A percentile compares a stretch with the other conserved stretches of the same genome.
Evolutionary conservation across 1,140 invertebrate species (phyloP).

Genomic region (Drosophila nigromelanica): DNA sequence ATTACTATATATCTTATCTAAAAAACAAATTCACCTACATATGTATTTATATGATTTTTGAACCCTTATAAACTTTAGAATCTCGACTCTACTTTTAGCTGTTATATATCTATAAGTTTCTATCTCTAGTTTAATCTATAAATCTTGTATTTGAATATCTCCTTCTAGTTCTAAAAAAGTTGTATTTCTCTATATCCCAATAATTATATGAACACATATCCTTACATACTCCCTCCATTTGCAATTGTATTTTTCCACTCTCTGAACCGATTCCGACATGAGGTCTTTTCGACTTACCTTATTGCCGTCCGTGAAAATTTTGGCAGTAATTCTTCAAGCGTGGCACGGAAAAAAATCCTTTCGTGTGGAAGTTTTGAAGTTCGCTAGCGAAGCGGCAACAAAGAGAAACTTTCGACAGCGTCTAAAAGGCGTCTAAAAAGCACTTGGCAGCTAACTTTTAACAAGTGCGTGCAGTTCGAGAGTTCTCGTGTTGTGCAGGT

Average conservation of each 20-base stretch:
- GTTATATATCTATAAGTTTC: not conserved
- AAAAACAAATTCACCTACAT: too few relatives aligned
- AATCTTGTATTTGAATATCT: too few relatives aligned
- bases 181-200: not conserved
- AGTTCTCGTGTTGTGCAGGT: conserved; percentile 13
- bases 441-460: conserved; percentile 42
- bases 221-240: not conserved
- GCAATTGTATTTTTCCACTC: not conserved
- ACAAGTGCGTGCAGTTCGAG: conserved; percentile 9
- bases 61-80: too few relatives aligned
- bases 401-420: conserved; percentile 50
- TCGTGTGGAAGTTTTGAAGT: conserved; percentile 1
- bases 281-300: conserved; percentile 64
- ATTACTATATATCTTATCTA: too few relatives aligned
- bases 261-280: not conserved
- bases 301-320: conserved; percentile 84
- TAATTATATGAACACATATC: not conserved
- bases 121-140: too few relatives aligned
- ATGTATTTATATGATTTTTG: too few relatives aligned
- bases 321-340: conserved; percentile 79
- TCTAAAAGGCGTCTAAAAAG: conserved; percentile 57
- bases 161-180: not conserved
- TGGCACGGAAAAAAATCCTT: conserved; percentile 76
- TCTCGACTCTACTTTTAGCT: too few relatives aligned
- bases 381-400: conserved; percentile 15